These are phyloP conservation scores for Cephus pulcher DNA, from an alignment of 2,888 invertebrate species.

Conservation along the genomic window DNA sequence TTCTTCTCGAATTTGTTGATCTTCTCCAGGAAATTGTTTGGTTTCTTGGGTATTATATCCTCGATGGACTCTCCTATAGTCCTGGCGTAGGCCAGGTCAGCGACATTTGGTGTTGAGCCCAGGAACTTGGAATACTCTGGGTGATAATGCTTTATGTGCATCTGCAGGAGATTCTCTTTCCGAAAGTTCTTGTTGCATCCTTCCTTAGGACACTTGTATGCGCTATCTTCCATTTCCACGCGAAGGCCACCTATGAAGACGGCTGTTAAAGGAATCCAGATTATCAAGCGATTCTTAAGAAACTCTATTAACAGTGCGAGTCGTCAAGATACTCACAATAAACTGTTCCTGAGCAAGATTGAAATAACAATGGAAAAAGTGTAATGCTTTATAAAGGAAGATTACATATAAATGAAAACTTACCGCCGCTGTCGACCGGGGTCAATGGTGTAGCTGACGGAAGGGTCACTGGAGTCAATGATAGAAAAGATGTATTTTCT, in stretches of 20 bases:
- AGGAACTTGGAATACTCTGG: constrained; percentile 80
- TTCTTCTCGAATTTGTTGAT: constrained; percentile 60
- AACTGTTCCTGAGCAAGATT: constrained; percentile 41
- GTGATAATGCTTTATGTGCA: constrained; percentile 96
- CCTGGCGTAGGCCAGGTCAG: constrained; percentile 86
- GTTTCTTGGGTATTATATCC: constrained; percentile 61
- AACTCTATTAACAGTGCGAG: neutral
- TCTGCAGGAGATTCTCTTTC: constrained; percentile 89
- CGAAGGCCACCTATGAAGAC: constrained; percentile 61
- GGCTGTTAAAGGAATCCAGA: constrained; percentile 66
- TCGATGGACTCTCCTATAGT: constrained; percentile 74
- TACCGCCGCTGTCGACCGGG: constrained; percentile 51
- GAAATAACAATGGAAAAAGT: neutral
- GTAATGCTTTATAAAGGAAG: neutral
- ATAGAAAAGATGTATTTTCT: constrained; percentile 23
- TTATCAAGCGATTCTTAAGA: neutral
- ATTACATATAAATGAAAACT: constrained; percentile 18
- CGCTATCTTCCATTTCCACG: constrained; percentile 77
- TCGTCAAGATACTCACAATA: constrained; percentile 48
- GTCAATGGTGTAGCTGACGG: constrained; percentile 24
- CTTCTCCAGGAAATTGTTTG: constrained; percentile 63
- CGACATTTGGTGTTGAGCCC: constrained; percentile 86
- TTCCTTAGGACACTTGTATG: constrained; percentile 80
- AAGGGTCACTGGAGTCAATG: neutral
- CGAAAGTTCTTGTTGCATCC: constrained; percentile 91